A percentile compares a stretch with the other conserved stretches of the same genome.
phyloP scores from a whole-genome alignment of 2,797 vertebrate species.

The Bradypodion ventrale region DNA sequence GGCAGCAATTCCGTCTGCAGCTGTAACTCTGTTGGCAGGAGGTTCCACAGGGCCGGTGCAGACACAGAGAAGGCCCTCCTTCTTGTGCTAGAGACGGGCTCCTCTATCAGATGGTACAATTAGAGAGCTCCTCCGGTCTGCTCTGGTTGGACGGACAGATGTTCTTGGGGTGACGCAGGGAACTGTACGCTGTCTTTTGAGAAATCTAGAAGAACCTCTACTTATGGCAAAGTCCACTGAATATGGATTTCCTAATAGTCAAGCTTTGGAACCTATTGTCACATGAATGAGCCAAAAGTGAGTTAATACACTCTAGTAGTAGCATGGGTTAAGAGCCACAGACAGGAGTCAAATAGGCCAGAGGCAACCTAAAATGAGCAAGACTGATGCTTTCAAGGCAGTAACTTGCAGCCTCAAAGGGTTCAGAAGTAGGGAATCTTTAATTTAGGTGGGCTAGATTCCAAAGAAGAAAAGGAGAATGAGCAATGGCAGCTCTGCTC shows the following conservation, averaged over 20 bases:
- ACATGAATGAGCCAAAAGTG: neutral
- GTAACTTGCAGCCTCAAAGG: neutral
- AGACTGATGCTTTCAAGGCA: neutral
- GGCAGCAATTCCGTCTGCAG: too few species aligned
- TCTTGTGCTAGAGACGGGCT: too few species aligned
- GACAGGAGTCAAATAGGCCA: neutral
- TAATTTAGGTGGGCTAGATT: too few species aligned
- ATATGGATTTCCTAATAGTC: neutral
- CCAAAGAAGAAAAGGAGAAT: neutral
- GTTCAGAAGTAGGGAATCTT: neutral
- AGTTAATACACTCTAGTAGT: neutral
- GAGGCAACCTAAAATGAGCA: neutral
- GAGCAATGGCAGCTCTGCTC: neutral
- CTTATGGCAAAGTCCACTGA: neutral
- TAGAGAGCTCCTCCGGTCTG: too few species aligned
- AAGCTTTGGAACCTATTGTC: neutral
- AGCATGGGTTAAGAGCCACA: neutral
- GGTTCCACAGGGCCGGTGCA: too few species aligned
- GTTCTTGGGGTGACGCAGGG: too few species aligned
- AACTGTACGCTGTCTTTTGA: neutral
- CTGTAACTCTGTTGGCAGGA: too few species aligned
- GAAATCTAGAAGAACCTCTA: neutral
- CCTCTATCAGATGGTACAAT: too few species aligned
- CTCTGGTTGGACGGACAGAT: too few species aligned
- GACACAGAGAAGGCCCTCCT: too few species aligned